A percentile compares a stretch with the other conserved stretches of the same genome.
Evolutionary conservation across 2,113 vertebrate genomes (phyloP).

Genomic region (Desmodus rotundus): DNA sequence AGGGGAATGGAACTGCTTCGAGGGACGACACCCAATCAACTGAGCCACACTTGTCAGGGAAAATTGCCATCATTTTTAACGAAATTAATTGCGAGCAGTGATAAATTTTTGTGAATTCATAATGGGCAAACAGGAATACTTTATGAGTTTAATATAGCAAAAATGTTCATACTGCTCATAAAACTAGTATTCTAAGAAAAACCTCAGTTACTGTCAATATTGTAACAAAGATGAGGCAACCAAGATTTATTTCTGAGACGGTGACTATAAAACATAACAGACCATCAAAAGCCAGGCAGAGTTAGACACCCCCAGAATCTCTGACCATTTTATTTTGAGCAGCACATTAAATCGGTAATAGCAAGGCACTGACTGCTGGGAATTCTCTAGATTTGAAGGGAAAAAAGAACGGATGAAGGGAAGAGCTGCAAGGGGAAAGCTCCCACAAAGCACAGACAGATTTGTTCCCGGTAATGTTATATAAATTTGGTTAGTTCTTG

Average conservation of each 20-base stretch:
- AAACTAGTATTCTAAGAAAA: neutral
- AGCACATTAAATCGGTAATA: neutral
- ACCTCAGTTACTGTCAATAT: neutral
- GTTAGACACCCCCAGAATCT: neutral
- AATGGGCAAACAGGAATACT: neutral
- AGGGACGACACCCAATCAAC: neutral
- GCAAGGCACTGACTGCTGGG: neutral
- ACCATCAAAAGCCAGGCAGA: neutral
- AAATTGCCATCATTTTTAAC: neutral
- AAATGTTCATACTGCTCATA: neutral
- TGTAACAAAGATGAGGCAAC: neutral
- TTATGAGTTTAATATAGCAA: neutral
- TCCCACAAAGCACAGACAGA: neutral
- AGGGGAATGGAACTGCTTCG: too few relatives aligned
- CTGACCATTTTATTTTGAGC: neutral
- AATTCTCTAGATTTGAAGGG: neutral
- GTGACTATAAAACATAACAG: neutral
- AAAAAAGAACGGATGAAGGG: neutral
- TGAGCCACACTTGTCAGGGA: neutral
- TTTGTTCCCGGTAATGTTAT: neutral
- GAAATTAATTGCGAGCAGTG: neutral
- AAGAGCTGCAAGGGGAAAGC: neutral
- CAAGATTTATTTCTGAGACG: neutral
- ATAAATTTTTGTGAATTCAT: neutral
- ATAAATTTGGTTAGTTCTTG: slow-evolving; percentile 25